Evolutionary conservation across 2,113 vertebrate genomes (phyloP), one percentile per base, ranked within the genome.

Genomic region (Corydoras maculifer): DNA sequence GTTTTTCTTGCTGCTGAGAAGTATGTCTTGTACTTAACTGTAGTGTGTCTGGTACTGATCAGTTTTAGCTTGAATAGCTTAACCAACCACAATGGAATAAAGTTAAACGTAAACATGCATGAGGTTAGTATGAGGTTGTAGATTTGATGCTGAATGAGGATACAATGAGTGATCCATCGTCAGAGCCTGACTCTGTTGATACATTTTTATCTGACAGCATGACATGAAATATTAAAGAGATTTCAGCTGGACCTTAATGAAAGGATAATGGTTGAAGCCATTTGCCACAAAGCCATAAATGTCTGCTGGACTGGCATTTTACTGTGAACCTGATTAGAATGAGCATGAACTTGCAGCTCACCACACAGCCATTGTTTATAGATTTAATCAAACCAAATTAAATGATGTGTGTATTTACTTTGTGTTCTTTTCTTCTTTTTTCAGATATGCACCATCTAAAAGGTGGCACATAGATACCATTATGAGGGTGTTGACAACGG

Each of bases 391-490:
- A 25, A 25, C 18, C 18, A 8, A 1, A 0, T 9, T 68, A n/a
- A 14, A 29, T 0, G 3, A 30, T 14, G 0, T 3, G 4, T 5
- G 14, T 15, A 30, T 14, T 2, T 58, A 2, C 8, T 2, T 49
- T 5, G 9, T 11, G 9, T 3, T 43, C 7, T 10, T 61, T 32
- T 12, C 67, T 50, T 6, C 64, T 9, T 75, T 13, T 81, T 72
- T 2, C 82, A 99, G 97, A 81, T 99, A 99, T 10, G 96, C 97
- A 57, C 97, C 97, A 78, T 98, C 97, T 25, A 99, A 99, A 88
- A 91, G 97, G 87, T 99, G 97, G 97, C 97, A 99, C 85, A 98
- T 99, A 89, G 97, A 99, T 86, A 99, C 97, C 8, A 96, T 99
- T 70, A 99, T 99, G 97, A 92, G 96, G 84, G 97, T 99, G 77